These are phyloP conservation scores for Cavia aperea DNA, from an alignment of 2,113 vertebrate genomes.

Conservation along the genomic window DNA sequence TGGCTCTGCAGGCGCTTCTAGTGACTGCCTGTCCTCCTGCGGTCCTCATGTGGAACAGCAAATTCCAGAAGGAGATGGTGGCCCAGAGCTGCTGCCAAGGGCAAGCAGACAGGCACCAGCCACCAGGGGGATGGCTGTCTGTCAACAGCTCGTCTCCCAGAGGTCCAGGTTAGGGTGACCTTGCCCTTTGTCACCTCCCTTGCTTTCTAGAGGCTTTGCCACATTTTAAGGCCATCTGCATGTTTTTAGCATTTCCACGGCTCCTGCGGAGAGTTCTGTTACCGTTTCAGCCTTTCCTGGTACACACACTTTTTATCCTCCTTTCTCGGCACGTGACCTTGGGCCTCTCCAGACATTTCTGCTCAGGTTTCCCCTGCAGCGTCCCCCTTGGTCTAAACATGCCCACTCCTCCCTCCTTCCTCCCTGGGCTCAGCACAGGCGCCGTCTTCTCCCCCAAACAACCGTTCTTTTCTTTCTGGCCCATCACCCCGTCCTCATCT, in stretches of 20 bases:
- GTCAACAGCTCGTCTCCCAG: background rate
- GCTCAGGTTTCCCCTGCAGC: conserved; percentile 55
- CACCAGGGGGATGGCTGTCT: background rate
- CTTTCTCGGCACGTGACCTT: background rate
- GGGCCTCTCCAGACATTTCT: background rate
- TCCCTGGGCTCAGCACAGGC: background rate
- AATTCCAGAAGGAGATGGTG: background rate
- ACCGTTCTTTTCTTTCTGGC: conserved; percentile 39
- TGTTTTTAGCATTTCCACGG: background rate
- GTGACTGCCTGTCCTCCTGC: background rate
- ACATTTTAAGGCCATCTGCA: background rate
- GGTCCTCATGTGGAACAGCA: background rate
- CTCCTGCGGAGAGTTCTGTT: too few species aligned
- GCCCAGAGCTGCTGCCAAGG: background rate
- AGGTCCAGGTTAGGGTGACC: background rate
- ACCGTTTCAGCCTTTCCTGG: background rate
- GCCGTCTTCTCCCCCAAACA: conserved; percentile 45
- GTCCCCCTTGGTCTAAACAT: background rate
- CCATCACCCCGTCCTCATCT: conserved; percentile 4
- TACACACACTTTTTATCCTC: background rate
- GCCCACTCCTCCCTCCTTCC: background rate
- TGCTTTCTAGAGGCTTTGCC: background rate
- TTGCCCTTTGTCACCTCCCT: background rate
- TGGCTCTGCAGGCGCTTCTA: background rate
- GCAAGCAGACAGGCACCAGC: accelerated